phyloP scores from a whole-genome alignment of 2,113 vertebrate species.

The Leuciscus idus region DNA sequence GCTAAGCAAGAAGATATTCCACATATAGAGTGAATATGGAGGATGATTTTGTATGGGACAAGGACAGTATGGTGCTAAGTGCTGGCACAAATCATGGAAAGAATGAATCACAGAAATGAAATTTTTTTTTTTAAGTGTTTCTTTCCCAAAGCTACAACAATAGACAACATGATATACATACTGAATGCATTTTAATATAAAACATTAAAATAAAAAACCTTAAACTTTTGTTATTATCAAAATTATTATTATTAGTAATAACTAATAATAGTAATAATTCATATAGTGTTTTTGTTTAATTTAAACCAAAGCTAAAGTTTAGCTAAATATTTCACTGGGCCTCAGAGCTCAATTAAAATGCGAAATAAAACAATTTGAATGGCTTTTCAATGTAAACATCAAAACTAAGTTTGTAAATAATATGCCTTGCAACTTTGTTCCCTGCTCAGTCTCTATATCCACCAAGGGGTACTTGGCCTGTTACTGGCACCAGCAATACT shows the following conservation, averaged over 20 bases:
- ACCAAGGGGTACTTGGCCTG: background rate
- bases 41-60: background rate
- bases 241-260: too few relatives aligned
- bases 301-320: background rate
- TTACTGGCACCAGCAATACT: conserved; percentile 61
- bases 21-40: background rate
- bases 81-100: background rate
- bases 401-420: background rate
- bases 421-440: background rate
- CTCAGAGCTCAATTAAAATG: background rate
- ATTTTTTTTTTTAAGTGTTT: background rate
- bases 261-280: too few relatives aligned
- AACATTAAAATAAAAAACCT: too few relatives aligned
- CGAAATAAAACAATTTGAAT: background rate
- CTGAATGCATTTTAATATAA: background rate
- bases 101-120: background rate
- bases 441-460: background rate
- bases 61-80: background rate
- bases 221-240: too few relatives aligned
- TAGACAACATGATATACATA: background rate
- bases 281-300: too few relatives aligned
- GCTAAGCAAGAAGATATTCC: background rate
- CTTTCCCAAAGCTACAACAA: background rate
- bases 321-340: background rate
- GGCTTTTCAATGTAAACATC: background rate